Base-by-base conservation (phyloP, 2,888 invertebrate species). In the Oscheius onirici region DNA sequence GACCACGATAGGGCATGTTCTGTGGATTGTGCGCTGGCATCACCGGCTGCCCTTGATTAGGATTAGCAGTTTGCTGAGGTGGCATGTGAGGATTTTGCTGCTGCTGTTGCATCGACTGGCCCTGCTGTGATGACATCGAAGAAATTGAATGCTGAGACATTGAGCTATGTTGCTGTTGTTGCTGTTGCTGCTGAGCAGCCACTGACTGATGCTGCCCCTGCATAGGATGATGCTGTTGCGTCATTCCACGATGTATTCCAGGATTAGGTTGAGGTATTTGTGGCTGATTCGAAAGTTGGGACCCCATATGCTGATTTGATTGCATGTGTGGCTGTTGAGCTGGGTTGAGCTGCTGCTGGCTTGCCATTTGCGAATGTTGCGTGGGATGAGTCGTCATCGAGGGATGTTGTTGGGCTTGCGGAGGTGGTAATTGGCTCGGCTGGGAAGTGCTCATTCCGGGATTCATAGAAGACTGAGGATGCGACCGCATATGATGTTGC, bases 401-500 rank as follows among this genome's bases (percentile, higher is more conserved):
- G 15, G 60, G 69, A 8, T 68, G 55, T 26, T 46, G 72, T 13
- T 72, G 60, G 34, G 65, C 54, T 20, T 69, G 69, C 10, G 44
- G 26, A 55, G 51, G 60, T 52, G 55, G 72, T 51, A 57, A 51
- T 10, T 41, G 69, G 22, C 17, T n/a, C 20, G 26, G 26, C 55
- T 52, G 46, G 11, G 46, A 20, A 3, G 46, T 13, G 46, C 34
- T 34, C 34, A 34, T 34, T 34, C 34, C 34, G 8, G 34, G 34
- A 34, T 34, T 34, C 34, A 34, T 34, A 34, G 34, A 34, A 34
- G 34, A 20, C 46, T 46, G 46, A 3, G 13, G 46, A n/a, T 58
- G 58, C n/a, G 40, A 24, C 43, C 13, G 41, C 41, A 41, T 58
- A 58, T n/a, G 40, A 58, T 40, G 58, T 41, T 58, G 58, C 28